Base-by-base conservation (phyloP, 2,113 vertebrate genomes). In the Noturus placidus region DNA sequence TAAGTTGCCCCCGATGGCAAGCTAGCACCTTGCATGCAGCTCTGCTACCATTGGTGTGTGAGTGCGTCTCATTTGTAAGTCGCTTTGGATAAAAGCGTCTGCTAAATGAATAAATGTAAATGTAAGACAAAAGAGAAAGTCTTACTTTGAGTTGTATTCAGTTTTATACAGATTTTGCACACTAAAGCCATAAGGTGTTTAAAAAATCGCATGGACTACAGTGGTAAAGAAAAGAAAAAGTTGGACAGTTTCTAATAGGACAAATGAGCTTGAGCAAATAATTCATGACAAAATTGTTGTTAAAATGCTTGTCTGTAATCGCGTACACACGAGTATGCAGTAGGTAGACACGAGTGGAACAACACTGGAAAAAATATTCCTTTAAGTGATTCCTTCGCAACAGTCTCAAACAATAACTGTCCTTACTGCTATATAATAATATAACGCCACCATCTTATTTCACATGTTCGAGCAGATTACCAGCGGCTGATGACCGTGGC, bases 401-500 rank as follows among this genome's bases (percentile, higher is more conserved):
- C 65, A 67, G 65, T n/a, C 13, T 30, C n/a, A 67, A 15, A 14
- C 14, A 30, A 67, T 33, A 30, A 30, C n/a, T 15, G 5, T 70
- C 15, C 15, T 70, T 7, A 17, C 5, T 70, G 6, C 10, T 74
- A 46, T 74, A 74, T 17, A 50, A 74, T 25, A 74, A 77, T 77
- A 74, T 42, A 74, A 77, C n/a, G 74, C 8, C 46, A n/a, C 46
- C 3, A 8, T 86, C 17, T 87, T 17, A 54, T 33, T 86, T n/a
- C 22, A 27, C 56, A 17, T 84, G 52, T 56, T 7, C 17, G 76
- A 54, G 3, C 83, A 99, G 98, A 99, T 94, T 99, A 98, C 90
- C 98, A 99, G 89, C 97, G 96, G 56, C 92, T 99, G 94, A 99
- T 99, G 98, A 99, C 96, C 0, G 97, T 99, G 89, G 98, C 98